These are phyloP conservation scores for Megalopta genalis DNA, from an alignment of 1,140 invertebrate genomes.

Conservation along the genomic window DNA sequence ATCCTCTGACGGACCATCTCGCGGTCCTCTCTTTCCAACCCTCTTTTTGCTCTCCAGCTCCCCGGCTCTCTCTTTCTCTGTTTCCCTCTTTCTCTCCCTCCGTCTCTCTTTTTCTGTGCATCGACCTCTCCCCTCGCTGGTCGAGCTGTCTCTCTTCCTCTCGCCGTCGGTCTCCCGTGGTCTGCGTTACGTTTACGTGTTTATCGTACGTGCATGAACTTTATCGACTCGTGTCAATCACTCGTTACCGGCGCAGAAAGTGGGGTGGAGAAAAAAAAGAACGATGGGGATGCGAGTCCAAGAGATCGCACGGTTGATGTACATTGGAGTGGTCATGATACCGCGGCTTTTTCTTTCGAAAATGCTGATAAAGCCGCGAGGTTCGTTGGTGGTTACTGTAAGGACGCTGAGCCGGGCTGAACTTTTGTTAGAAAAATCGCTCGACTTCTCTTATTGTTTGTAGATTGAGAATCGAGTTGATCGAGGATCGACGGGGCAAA, in stretches of 20 bases:
- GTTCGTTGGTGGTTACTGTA: no score
- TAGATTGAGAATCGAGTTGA: no score
- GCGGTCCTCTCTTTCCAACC: conserved; percentile 2
- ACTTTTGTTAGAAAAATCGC: no score
- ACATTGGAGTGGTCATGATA: conserved; percentile 19
- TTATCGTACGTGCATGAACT: conserved; percentile 72
- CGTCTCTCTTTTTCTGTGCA: background rate
- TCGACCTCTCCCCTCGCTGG: background rate
- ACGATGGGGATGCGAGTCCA: conserved; percentile 33
- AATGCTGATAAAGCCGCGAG: background rate
- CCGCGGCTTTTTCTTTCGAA: background rate
- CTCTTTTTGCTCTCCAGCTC: background rate
- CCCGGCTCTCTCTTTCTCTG: background rate
- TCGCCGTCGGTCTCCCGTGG: conserved; percentile 10
- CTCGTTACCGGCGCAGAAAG: conserved; percentile 18
- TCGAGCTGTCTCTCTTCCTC: background rate
- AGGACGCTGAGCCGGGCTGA: no score
- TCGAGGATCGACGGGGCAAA: no score
- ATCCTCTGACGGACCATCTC: conserved; percentile 36
- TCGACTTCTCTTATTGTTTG: no score
- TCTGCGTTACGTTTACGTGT: conserved; percentile 54
- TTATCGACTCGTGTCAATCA: conserved; percentile 78
- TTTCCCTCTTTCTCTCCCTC: conserved; percentile 10
- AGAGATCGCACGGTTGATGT: conserved; percentile 51
- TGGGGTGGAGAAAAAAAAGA: conserved; percentile 45